Conservation (phyloP, 2,797 vertebrate genomes). For the Lates japonicus region DNA sequence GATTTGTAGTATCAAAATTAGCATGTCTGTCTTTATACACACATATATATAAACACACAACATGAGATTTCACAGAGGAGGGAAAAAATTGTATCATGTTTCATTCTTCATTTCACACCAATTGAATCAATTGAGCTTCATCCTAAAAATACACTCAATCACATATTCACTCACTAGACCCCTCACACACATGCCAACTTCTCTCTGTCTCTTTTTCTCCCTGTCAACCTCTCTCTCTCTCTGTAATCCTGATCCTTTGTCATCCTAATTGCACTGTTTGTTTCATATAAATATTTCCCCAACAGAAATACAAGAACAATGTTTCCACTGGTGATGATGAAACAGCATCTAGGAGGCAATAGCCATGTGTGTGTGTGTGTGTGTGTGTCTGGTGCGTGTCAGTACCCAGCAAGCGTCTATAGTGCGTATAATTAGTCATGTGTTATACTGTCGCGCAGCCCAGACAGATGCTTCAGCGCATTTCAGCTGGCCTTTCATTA, state of each 20-base stretch:
- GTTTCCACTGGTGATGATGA: slow-evolving; percentile 63
- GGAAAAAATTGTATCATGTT: too few species aligned
- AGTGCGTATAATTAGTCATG: slow-evolving; percentile 62
- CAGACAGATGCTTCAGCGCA: slow-evolving; percentile 62
- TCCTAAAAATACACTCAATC: slow-evolving; percentile 3
- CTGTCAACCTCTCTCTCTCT: slow-evolving; percentile 4
- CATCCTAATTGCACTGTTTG: slow-evolving; percentile 69
- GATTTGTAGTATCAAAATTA: slow-evolving; percentile 22
- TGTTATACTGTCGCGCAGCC: slow-evolving; percentile 46
- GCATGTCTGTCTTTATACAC: slow-evolving; percentile 10
- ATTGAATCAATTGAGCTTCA: slow-evolving; percentile 29
- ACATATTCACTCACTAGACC: background rate
- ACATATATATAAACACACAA: background rate
- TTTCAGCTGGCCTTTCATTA: slow-evolving; percentile 48
- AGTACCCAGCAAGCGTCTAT: slow-evolving; percentile 1
- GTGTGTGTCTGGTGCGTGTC: slow-evolving; percentile 10
- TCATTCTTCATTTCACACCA: slow-evolving; percentile 21
- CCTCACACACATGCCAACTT: background rate
- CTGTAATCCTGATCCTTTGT: slow-evolving; percentile 36
- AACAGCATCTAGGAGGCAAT: slow-evolving; percentile 30
- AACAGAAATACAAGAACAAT: slow-evolving; percentile 57
- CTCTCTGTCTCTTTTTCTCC: background rate
- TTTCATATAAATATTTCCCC: slow-evolving; percentile 55
- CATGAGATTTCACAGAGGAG: slow-evolving; percentile 7
- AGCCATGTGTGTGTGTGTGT: slow-evolving; percentile 11